Base-by-base conservation (phyloP, 2,888 invertebrate genomes). In the Linnaemya tessellans region DNA sequence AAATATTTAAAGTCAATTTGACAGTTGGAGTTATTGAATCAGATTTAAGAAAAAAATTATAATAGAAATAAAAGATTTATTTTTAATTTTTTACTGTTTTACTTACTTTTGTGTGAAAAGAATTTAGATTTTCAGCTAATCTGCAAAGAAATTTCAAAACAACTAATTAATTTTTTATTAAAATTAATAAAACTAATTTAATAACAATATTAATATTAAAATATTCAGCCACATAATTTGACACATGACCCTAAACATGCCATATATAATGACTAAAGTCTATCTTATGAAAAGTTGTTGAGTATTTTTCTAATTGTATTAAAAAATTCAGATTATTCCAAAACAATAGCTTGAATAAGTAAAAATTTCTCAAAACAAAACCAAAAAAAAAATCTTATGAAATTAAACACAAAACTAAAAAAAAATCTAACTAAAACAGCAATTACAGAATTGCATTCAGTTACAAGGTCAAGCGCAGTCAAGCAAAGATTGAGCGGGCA, bases 401-500 rank as follows among this genome's bases (percentile, higher is more conserved):
- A 38, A 30, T 51, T 58, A 30, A 30, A 64, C 10, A 73, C 68
- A 56, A 25, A 43, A 58, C 30, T 30, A 56, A 46, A 8, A 43
- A 56, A 41, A 20, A 64, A 58, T 38, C 25, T 51, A 51, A 62
- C n/a, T 51, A 62, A 79, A 79, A 54, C 70, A 84, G 38, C 71
- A 78, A 43, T 74, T 56, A 79, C 73, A 70, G 62, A 58, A 64
- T 84, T 70, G 87, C 85, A 84, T 87, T 86, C 77, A 79, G 77
- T 84, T 84, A 86, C 86, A 87, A 87, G 87, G 87, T 87, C 87
- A 87, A 86, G 87, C 84, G 77, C 86, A 87, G 75, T 82, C 81
- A 86, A 82, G 84, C 77, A 74, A 82, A 84, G 56, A 77, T 80
- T 35, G 49, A 62, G 46, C 51, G 64, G 58, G 70, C 51, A 58